phyloP scores from a whole-genome alignment of 2,113 vertebrate species.

The Xenotilapia caudafasciata region DNA sequence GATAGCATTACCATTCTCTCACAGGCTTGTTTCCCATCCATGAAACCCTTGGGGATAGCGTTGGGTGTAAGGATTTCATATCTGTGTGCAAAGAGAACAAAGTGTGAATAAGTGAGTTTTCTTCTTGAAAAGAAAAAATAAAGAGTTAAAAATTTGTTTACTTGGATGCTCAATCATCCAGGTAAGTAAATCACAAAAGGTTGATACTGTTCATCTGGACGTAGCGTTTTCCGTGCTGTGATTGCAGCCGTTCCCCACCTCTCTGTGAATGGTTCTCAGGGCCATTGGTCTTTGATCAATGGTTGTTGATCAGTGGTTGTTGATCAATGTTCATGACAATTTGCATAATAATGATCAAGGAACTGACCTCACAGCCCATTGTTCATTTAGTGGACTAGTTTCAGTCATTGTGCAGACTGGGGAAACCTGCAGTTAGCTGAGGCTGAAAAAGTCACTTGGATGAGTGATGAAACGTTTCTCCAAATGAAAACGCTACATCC shows the following conservation, averaged over 20 bases:
- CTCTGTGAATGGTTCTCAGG: neutral
- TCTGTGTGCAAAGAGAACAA: slow-evolving; percentile 60
- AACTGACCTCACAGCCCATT: neutral
- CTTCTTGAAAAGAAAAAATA: neutral
- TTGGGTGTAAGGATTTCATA: slow-evolving; percentile 98
- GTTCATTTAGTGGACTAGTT: neutral
- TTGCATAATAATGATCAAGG: neutral
- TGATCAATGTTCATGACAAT: neutral
- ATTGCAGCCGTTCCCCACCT: neutral
- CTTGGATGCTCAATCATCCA: neutral
- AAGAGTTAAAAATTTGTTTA: neutral
- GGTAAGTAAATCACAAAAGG: neutral
- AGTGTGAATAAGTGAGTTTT: neutral
- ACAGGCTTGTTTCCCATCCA: slow-evolving; percentile 98
- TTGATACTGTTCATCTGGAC: accelerated
- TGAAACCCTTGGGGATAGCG: slow-evolving; percentile 96
- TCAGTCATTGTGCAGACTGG: neutral
- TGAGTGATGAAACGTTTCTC: neutral
- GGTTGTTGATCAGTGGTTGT: neutral
- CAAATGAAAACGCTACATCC: neutral
- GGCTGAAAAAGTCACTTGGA: neutral
- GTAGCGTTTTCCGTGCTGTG: accelerated
- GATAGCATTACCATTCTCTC: slow-evolving; percentile 85
- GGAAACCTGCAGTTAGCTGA: neutral
- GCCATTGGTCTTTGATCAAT: neutral